Conservation (phyloP, 1,140 invertebrate species). For the Zaprionus capensis region DNA sequence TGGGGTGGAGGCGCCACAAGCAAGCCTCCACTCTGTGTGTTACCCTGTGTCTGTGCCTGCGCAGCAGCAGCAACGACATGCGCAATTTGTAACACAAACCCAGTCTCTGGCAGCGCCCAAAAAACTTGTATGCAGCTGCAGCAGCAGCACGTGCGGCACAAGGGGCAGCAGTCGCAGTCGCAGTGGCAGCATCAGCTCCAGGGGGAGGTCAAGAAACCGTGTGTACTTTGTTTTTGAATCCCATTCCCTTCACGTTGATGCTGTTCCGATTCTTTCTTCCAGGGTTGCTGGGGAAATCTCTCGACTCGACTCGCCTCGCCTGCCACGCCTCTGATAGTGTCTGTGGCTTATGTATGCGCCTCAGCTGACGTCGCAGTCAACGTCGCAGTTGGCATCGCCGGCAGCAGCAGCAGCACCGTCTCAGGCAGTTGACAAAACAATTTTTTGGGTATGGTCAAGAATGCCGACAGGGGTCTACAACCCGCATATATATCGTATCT, state of each 20-base stretch:
- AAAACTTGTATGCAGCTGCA: constrained; percentile 54
- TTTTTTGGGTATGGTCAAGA: constrained; percentile 82
- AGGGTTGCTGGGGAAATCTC: constrained; percentile 48
- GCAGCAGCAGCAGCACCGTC: constrained; percentile 4
- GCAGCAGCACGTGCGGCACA: constrained; percentile 1
- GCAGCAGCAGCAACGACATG: constrained; percentile 76
- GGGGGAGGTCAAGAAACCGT: constrained; percentile 81
- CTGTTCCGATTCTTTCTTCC: constrained; percentile 26
- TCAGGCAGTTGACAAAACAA: constrained; percentile 43
- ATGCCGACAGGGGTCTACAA: constrained; percentile 40
- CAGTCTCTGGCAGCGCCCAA: constrained; percentile 80
- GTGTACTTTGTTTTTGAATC: constrained; percentile 35
- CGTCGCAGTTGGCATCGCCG: constrained; percentile 11
- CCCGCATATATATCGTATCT: background rate
- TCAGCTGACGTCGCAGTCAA: background rate
- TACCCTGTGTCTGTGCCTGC: constrained; percentile 28
- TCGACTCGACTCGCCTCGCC: background rate
- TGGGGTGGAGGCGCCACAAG: background rate
- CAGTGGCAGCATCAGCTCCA: constrained; percentile 12
- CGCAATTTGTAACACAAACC: constrained; percentile 84
- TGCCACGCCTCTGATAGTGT: constrained; percentile 45
- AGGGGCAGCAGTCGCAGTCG: background rate
- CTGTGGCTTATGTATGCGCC: constrained; percentile 61
- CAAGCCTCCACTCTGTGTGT: background rate
- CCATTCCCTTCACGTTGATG: constrained; percentile 33